Percentiles rank a stretch among this genome's conserved stretches.
Conservation (phyloP, 2,888 invertebrate species). For the Vannuccia rotundouncinata region DNA sequence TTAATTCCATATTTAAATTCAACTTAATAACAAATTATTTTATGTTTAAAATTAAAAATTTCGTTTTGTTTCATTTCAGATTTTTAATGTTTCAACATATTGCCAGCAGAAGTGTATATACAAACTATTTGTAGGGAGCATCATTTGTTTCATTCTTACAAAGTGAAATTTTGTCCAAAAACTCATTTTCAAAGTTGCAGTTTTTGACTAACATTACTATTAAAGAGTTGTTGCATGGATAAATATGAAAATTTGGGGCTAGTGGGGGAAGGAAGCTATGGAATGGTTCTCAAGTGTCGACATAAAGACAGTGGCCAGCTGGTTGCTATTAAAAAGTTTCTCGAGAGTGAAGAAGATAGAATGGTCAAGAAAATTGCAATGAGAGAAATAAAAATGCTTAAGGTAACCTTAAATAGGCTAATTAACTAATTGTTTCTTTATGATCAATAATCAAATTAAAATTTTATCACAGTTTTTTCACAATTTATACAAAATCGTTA, state of each 20-base stretch:
- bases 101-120: too few species aligned
- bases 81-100: too few species aligned
- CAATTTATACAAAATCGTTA: neutral
- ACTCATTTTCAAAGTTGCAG: too few species aligned
- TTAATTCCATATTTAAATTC: too few species aligned
- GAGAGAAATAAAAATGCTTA: slow-evolving; percentile 83
- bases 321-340: slow-evolving; percentile 92
- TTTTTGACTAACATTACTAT: too few species aligned
- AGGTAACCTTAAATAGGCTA: slow-evolving; percentile 62
- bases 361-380: slow-evolving; percentile 89
- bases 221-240: too few species aligned
- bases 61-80: too few species aligned
- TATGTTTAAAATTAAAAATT: too few species aligned
- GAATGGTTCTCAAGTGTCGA: slow-evolving; percentile 89
- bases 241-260: slow-evolving; percentile 83
- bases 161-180: too few species aligned
- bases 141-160: too few species aligned
- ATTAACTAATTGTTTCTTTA: neutral
- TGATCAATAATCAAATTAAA: neutral
- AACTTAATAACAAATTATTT: too few species aligned
- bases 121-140: too few species aligned
- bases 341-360: slow-evolving; percentile 83
- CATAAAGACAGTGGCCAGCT: slow-evolving; percentile 86
- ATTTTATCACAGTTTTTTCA: neutral
- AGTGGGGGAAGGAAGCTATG: slow-evolving; percentile 89